Conservation (phyloP, 2,797 vertebrate genomes). For the Chaetodon trifasciatus region DNA sequence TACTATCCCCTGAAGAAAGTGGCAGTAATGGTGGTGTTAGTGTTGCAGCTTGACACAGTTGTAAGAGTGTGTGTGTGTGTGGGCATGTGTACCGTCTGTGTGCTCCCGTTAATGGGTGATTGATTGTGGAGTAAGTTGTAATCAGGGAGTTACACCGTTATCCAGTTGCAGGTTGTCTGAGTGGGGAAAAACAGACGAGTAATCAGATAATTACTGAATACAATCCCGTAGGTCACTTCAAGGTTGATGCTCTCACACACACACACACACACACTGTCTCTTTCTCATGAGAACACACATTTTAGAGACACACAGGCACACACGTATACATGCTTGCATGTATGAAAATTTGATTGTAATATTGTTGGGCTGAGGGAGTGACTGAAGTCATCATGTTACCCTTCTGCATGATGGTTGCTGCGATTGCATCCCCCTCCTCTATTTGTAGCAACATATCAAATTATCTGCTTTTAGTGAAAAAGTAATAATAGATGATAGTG, state of each 20-base stretch:
- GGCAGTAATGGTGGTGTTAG: not conserved
- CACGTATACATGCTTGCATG: not conserved
- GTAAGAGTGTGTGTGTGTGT: not conserved
- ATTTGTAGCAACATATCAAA: not conserved
- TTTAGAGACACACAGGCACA: not conserved
- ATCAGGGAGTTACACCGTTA: slow-evolving; percentile 72
- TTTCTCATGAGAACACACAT: slow-evolving; percentile 29
- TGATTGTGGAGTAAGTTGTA: slow-evolving; percentile 75
- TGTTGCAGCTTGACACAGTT: not conserved
- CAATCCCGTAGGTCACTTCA: slow-evolving; percentile 69
- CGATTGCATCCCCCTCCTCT: not conserved
- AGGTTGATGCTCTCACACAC: slow-evolving; percentile 57
- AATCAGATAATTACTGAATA: slow-evolving; percentile 81
- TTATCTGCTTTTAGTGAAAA: not conserved
- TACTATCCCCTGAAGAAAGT: not conserved
- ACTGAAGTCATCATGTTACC: slow-evolving; percentile 14
- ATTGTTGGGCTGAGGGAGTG: not conserved
- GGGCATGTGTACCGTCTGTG: slow-evolving; percentile 12
- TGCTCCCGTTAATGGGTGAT: slow-evolving; percentile 66
- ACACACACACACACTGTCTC: slow-evolving; percentile 9
- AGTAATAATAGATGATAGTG: no score
- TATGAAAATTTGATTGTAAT: not conserved
- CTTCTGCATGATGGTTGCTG: slow-evolving; percentile 6
- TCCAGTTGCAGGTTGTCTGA: slow-evolving; percentile 71
- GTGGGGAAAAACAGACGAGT: slow-evolving; percentile 59